Base-by-base conservation (phyloP, 2,888 invertebrate species). In the Mythimna ferrago region DNA sequence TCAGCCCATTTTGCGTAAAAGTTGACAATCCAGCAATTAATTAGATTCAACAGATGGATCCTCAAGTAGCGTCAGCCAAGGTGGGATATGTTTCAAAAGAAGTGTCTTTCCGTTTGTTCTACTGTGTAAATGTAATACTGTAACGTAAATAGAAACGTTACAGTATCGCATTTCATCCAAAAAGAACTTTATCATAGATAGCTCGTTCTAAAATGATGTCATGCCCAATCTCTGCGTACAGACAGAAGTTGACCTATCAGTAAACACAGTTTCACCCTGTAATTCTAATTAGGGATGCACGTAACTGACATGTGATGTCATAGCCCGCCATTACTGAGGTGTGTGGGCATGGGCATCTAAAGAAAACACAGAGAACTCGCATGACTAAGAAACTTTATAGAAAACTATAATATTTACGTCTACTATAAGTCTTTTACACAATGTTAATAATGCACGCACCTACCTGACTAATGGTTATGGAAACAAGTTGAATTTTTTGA, bases 381-480 rank as follows among this genome's bases (percentile, higher is more conserved):
- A 69, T 82, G 82, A 84, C 61, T 73, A 84, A 78, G 57, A 56
- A 64, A 69, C n/a, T 57, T 66, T 68, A 70, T 54, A 68, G 16
- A 41, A 66, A 78, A 66, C 56, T 70, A 35, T 60, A 63, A 56
- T n/a, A 38, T 26, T n/a, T 64, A 26, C 26, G 56, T 66, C n/a
- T 58, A 51, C 7, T 21, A 41, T 16, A 48, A 56, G 38, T 76
- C 16, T 38, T 10, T 57, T 57, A 11, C 48, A 76, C 56, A 67
- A 65, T 66, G 44, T 48, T 57, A 60, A 51, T 26, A 41, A 54
- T 35, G n/a, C 51, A 58, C 48, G 53, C 62, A 54, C 44, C 72
- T 58, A 48, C 38, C 72, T 73, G 63, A 66, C 44, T 60, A 56
- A 72, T 82, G 69, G 82, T 80, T 80, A 68, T 3, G 44, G 51